phyloP scores from a whole-genome alignment of 2,113 vertebrate species.

The Carettochelys insculpta region DNA sequence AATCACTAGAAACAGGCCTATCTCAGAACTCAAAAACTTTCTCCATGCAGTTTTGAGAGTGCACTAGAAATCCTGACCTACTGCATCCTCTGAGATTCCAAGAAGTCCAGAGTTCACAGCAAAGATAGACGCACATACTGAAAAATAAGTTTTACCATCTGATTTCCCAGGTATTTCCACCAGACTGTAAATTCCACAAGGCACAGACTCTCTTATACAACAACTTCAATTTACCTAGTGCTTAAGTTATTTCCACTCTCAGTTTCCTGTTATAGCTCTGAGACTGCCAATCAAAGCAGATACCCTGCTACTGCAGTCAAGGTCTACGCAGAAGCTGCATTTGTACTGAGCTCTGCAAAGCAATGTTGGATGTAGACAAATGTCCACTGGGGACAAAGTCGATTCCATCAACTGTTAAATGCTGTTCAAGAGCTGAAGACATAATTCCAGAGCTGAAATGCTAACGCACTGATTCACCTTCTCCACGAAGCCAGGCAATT shows the following conservation, averaged over 20 bases:
- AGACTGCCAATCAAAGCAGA: background rate
- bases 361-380: background rate
- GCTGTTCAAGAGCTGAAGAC: accelerated
- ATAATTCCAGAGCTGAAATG: background rate
- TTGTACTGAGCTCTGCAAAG: background rate
- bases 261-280: background rate
- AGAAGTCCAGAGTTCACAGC: background rate
- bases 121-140: background rate
- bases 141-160: background rate
- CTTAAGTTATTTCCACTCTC: background rate
- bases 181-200: too few species aligned
- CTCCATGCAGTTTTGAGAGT: background rate
- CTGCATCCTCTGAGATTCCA: background rate
- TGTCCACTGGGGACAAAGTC: background rate
- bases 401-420: background rate
- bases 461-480: background rate
- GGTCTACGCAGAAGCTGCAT: background rate
- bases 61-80: accelerated
- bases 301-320: background rate
- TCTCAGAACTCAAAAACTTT: background rate
- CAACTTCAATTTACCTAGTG: background rate
- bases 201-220: background rate
- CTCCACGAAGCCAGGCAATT: background rate
- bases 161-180: background rate
- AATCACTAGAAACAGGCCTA: accelerated